These are phyloP conservation scores for Potamarius usumacintae DNA, from an alignment of 2,113 vertebrate genomes.

Conservation along the genomic window DNA sequence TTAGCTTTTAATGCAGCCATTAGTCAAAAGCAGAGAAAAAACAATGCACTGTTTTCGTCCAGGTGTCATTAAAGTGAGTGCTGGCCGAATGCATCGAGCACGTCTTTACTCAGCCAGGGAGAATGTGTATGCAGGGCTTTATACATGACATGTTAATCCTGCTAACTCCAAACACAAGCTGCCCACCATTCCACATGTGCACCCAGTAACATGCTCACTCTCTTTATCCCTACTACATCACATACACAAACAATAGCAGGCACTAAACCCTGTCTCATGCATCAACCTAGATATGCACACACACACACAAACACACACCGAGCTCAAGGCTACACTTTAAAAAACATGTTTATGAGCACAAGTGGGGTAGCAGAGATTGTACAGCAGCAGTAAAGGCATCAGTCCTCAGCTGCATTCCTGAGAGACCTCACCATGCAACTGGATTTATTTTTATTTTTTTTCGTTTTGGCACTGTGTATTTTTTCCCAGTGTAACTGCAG, in stretches of 20 bases:
- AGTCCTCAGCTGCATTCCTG: slow-evolving; percentile 52
- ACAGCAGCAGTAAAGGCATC: slow-evolving; percentile 42
- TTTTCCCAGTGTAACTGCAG: slow-evolving; percentile 25
- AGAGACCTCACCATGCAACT: slow-evolving; percentile 37
- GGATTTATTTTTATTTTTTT: slow-evolving; percentile 45
- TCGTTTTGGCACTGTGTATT: slow-evolving; percentile 47
- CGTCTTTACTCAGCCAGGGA: slow-evolving; percentile 28
- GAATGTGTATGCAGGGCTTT: slow-evolving; percentile 25
- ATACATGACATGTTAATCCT: slow-evolving; percentile 44
- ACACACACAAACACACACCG: slow-evolving; percentile 35
- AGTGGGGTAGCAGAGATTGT: slow-evolving; percentile 9
- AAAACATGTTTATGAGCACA: slow-evolving; percentile 46
- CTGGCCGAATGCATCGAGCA: slow-evolving; percentile 39
- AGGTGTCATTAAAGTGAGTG: slow-evolving; percentile 5
- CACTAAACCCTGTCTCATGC: slow-evolving; percentile 5
- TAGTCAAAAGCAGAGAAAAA: slow-evolving; percentile 32
- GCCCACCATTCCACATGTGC: slow-evolving; percentile 34
- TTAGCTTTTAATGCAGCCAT: slow-evolving; percentile 30
- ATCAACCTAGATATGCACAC: slow-evolving; percentile 16
- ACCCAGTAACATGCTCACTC: slow-evolving; percentile 17
- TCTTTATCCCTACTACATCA: slow-evolving; percentile 15
- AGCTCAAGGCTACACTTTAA: slow-evolving; percentile 46
- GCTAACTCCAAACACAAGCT: slow-evolving; percentile 50
- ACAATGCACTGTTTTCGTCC: neutral
- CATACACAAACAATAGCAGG: slow-evolving; percentile 18